Evolutionary conservation across 2,113 vertebrate genomes (phyloP).

Genomic region (Zootoca vivipara): DNA sequence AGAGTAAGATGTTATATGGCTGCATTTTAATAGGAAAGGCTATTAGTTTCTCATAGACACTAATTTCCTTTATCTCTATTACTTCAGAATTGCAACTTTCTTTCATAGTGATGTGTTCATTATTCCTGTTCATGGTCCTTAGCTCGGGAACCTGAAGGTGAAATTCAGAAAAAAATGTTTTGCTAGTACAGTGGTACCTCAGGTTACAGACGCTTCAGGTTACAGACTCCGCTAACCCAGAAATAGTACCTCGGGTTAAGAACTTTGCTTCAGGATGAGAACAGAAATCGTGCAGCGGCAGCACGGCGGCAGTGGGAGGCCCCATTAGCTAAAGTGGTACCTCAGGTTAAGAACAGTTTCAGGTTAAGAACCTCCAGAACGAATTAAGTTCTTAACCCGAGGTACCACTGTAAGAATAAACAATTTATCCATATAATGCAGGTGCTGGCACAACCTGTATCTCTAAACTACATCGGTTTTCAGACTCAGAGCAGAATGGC

Average conservation of each 20-base stretch:
- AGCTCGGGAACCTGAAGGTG: slow-evolving; percentile 40
- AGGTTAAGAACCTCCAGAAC: no score
- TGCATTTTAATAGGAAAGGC: slow-evolving; percentile 70
- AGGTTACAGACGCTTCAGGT: no score
- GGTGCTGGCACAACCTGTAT: slow-evolving; percentile 41
- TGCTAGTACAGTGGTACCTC: no score
- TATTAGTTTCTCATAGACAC: slow-evolving; percentile 71
- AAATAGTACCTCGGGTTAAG: no score
- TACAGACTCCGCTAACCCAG: no score
- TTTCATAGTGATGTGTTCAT: slow-evolving; percentile 62
- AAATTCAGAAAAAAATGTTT: slow-evolving; percentile 42
- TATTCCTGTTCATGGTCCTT: slow-evolving; percentile 59
- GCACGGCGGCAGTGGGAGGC: no score
- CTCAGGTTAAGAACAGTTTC: no score
- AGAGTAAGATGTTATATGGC: slow-evolving; percentile 52
- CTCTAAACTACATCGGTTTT: slow-evolving; percentile 36
- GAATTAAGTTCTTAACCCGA: no score
- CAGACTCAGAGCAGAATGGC: slow-evolving; percentile 25
- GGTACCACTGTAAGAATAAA: no score
- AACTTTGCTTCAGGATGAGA: no score
- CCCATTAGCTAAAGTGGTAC: no score
- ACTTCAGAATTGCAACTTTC: slow-evolving; percentile 61
- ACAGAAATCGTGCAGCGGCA: no score
- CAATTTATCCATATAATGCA: slow-evolving; percentile 40
- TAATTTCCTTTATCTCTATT: slow-evolving; percentile 77